phyloP scores from a whole-genome alignment of 2,888 invertebrate genomes.

The Buathra laborator region DNA sequence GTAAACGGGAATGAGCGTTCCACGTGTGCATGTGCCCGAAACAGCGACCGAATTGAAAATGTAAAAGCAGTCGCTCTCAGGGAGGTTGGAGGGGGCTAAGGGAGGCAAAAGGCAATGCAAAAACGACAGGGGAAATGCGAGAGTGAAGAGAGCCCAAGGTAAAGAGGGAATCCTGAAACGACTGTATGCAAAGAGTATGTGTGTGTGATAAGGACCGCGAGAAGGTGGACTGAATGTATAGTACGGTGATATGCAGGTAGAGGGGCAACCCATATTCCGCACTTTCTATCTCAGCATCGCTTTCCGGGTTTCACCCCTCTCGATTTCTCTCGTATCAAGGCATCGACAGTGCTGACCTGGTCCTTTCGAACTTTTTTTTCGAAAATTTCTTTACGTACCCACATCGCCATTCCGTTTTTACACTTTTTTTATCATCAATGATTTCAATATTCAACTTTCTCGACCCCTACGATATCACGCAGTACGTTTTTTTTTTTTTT shows the following conservation, averaged over 20 bases:
- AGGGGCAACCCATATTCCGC: neutral
- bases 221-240: neutral
- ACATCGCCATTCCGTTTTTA: too few relatives aligned
- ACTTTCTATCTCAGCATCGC: neutral
- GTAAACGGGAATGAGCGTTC: neutral
- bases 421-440: too few relatives aligned
- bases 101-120: constrained; percentile 12
- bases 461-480: constrained; percentile 14
- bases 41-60: constrained; percentile 29
- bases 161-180: constrained; percentile 39
- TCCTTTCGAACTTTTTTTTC: neutral
- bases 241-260: neutral
- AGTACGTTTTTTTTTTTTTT: constrained; percentile 34
- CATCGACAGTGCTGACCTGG: constrained; percentile 39
- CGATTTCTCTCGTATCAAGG: constrained; percentile 11
- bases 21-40: neutral
- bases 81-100: too few relatives aligned
- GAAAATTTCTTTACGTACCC: too few relatives aligned
- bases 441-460: neutral
- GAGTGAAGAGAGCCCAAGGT: constrained; percentile 7
- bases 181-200: constrained; percentile 19
- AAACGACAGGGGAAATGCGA: constrained; percentile 32
- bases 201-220: neutral
- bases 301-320: neutral
- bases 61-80: constrained; percentile 15